Percentiles rank a stretch among this genome's conserved stretches.
phyloP scores from a whole-genome alignment of 2,888 invertebrate species.

The Habrosyne pyritoides region DNA sequence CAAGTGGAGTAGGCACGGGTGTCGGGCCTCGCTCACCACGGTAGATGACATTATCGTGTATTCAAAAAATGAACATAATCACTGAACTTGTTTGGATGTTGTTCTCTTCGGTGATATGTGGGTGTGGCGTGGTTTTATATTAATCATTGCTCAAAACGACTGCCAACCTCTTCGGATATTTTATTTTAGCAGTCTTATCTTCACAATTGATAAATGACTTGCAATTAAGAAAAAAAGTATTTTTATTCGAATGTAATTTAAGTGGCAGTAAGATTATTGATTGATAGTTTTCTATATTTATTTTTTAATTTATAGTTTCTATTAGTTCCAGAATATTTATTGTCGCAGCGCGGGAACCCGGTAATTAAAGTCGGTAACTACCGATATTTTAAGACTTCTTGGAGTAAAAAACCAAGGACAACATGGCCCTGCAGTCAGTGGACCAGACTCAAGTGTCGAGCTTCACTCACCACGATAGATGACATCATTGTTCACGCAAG shows the following conservation, averaged over 20 bases:
- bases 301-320: background rate
- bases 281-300: too few relatives aligned
- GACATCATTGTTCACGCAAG: conserved; percentile 10
- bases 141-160: too few relatives aligned
- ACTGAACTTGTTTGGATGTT: background rate
- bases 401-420: conserved; percentile 10
- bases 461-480: conserved; percentile 28
- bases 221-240: too few relatives aligned
- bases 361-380: too few relatives aligned
- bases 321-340: background rate
- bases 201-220: too few relatives aligned
- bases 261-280: too few relatives aligned
- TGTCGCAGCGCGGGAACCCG: background rate
- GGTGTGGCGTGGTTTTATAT: too few relatives aligned
- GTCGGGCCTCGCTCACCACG: conserved; percentile 33
- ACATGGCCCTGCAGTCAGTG: conserved; percentile 40
- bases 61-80: conserved; percentile 5
- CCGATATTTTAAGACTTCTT: conserved; percentile 15
- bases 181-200: too few relatives aligned
- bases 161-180: too few relatives aligned
- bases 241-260: too few relatives aligned
- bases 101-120: too few relatives aligned
- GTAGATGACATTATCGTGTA: conserved; percentile 12
- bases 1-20: conserved; percentile 32
- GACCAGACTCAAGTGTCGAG: conserved; percentile 32